A percentile compares a stretch with the other conserved stretches of the same genome.
phyloP scores from a whole-genome alignment of 2,113 vertebrate genomes.

The Ginglymostoma cirratum region DNA sequence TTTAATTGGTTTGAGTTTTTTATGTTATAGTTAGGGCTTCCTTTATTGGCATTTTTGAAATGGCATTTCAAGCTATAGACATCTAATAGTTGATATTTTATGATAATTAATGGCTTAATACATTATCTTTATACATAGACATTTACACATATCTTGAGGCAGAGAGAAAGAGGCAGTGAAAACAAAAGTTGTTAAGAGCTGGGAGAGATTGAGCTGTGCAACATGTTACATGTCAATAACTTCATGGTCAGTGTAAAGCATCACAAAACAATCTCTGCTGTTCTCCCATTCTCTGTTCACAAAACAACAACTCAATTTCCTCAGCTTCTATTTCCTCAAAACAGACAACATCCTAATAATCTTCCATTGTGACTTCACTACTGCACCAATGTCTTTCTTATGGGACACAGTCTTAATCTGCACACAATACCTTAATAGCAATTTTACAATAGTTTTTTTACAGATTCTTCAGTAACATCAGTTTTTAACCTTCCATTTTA shows the following conservation, averaged over 20 bases:
- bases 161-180: too few species aligned
- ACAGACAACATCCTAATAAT: neutral
- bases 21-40: too few species aligned
- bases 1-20: too few species aligned
- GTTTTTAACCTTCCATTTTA: neutral
- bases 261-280: neutral
- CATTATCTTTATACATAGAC: too few species aligned
- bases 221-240: neutral
- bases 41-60: too few species aligned
- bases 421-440: neutral
- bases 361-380: neutral
- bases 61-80: too few species aligned
- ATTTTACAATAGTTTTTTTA: neutral
- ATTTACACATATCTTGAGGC: too few species aligned
- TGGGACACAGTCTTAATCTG: neutral
- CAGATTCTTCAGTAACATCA: neutral
- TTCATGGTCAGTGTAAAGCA: neutral
- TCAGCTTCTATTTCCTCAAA: neutral
- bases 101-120: too few species aligned
- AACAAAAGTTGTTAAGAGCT: too few species aligned
- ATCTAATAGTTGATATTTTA: too few species aligned
- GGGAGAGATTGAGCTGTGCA: neutral
- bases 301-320: neutral
- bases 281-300: neutral
- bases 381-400: neutral